phyloP scores from a whole-genome alignment of 2,888 invertebrate genomes.

The Teleogryllus oceanicus region DNA sequence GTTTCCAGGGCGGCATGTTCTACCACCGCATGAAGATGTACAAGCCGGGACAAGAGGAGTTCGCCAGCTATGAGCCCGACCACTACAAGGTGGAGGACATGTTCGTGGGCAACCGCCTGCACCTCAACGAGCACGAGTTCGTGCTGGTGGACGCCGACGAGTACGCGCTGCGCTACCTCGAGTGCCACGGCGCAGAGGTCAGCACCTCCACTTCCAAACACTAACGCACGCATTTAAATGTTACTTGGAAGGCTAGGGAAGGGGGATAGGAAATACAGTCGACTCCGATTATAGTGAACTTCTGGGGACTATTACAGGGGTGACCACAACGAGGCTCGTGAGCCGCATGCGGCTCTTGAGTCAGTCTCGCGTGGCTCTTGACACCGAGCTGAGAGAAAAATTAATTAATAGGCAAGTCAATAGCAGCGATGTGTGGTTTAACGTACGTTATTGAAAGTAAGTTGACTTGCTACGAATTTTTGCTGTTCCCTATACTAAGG shows the following conservation, averaged over 20 bases:
- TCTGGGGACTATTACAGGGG: too few species aligned
- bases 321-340: too few species aligned
- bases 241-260: neutral
- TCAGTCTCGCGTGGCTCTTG: too few species aligned
- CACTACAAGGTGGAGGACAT: conserved; percentile 76
- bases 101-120: conserved; percentile 76
- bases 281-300: too few species aligned
- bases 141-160: conserved; percentile 77
- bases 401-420: too few species aligned
- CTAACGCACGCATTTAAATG: neutral
- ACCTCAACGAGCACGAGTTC: conserved; percentile 75
- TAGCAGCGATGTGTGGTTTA: too few species aligned
- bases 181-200: conserved; percentile 70
- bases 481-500: too few species aligned
- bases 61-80: conserved; percentile 66
- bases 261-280: too few species aligned
- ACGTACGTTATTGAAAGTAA: too few species aligned
- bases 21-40: conserved; percentile 57
- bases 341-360: too few species aligned
- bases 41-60: conserved; percentile 68
- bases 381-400: too few species aligned
- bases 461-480: too few species aligned
- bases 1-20: conserved; percentile 49
- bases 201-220: conserved; percentile 27
- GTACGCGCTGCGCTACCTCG: conserved; percentile 84